A percentile compares a stretch with the other conserved stretches of the same genome.
These are phyloP conservation scores for Phataginus tetradactyla DNA, from an alignment of 2,797 vertebrate species.

Conservation along the genomic window DNA sequence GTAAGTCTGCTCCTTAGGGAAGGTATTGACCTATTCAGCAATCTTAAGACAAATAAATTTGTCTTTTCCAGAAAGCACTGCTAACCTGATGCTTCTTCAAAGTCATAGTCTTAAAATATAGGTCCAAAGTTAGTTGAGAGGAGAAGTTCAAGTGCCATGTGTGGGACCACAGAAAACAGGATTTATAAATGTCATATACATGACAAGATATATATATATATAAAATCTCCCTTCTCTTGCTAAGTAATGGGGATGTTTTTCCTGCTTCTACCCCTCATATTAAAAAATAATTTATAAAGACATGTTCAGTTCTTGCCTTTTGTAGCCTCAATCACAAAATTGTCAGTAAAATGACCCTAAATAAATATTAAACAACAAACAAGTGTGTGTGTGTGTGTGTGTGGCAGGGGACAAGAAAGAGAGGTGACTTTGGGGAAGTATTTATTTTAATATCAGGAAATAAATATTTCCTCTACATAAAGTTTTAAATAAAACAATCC, in stretches of 20 bases:
- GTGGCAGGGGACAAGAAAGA: neutral
- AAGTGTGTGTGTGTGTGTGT: neutral
- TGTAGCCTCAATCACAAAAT: neutral
- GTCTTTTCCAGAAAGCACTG: neutral
- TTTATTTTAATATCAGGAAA: conserved; percentile 25
- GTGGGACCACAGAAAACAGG: neutral
- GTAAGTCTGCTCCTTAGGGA: neutral
- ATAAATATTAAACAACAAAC: neutral
- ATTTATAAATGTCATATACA: neutral
- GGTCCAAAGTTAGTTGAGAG: neutral
- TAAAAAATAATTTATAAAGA: neutral
- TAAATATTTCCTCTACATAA: neutral
- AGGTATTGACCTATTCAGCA: neutral
- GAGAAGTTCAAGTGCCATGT: neutral
- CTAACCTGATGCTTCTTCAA: neutral
- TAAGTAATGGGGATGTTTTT: neutral
- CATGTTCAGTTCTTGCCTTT: neutral
- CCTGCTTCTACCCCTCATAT: neutral
- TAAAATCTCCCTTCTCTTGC: neutral
- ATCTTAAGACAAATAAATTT: neutral
- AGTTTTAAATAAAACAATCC: neutral
- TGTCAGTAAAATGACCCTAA: neutral
- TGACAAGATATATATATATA: neutral
- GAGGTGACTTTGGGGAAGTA: neutral
- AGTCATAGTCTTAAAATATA: neutral